These are phyloP conservation scores for Calliopum simillimum DNA, from an alignment of 2,888 invertebrate species.

Conservation along the genomic window DNA sequence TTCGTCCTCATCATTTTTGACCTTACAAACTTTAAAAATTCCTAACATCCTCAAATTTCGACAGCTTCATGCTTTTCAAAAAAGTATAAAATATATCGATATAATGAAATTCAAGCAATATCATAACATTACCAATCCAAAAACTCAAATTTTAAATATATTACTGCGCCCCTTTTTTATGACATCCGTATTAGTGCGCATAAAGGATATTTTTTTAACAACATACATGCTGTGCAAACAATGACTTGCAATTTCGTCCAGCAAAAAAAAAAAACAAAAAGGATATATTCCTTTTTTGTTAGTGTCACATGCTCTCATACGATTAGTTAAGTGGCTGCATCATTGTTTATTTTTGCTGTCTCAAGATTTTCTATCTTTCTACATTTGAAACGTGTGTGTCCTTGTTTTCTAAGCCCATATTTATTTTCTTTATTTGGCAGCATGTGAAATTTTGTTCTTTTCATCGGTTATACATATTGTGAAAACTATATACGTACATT, in stretches of 20 bases:
- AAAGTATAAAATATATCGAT: too few species aligned
- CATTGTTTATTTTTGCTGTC: neutral
- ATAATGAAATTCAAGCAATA: too few species aligned
- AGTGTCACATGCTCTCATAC: neutral
- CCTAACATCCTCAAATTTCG: too few species aligned
- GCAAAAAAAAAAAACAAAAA: neutral
- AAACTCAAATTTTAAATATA: neutral
- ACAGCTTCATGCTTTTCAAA: too few species aligned
- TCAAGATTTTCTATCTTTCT: neutral
- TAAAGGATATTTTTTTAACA: neutral
- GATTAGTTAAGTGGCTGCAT: constrained; percentile 10
- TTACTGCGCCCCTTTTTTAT: neutral
- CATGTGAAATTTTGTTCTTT: neutral
- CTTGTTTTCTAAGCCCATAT: neutral
- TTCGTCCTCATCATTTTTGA: too few species aligned
- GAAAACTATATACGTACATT: too few species aligned
- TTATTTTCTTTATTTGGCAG: neutral
- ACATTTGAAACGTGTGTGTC: neutral
- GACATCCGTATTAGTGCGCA: neutral
- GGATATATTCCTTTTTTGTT: neutral
- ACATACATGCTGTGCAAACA: neutral
- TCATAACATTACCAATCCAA: too few species aligned
- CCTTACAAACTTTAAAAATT: too few species aligned
- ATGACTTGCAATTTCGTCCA: neutral
- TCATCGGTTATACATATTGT: neutral